Conservation (phyloP, 2,888 invertebrate species). For the Xanthorhoe designata region DNA sequence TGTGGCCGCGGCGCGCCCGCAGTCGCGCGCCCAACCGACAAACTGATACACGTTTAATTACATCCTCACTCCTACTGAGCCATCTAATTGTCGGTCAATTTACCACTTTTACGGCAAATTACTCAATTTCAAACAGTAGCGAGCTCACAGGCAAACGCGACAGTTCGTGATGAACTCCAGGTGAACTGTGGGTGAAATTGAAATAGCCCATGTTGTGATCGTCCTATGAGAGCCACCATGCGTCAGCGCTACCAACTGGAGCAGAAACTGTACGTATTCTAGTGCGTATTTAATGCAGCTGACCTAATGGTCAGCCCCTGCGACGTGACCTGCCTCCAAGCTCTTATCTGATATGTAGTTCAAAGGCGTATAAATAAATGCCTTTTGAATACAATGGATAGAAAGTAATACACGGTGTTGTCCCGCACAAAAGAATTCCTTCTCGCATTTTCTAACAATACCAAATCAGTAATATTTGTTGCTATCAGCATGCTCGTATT, state of each 20-base stretch:
- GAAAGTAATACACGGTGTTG: constrained; percentile 63
- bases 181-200: constrained; percentile 61
- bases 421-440: constrained; percentile 72
- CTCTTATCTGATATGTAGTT: constrained; percentile 56
- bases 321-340: constrained; percentile 54
- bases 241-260: constrained; percentile 82
- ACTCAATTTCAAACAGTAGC: constrained; percentile 56
- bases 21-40: constrained; percentile 81
- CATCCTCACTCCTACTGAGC: constrained; percentile 61
- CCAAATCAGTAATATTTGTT: constrained; percentile 4
- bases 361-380: constrained; percentile 57
- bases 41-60: constrained; percentile 83
- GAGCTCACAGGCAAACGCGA: constrained; percentile 16
- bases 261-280: constrained; percentile 79
- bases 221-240: constrained; percentile 63
- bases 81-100: constrained; percentile 70
- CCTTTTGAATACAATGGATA: constrained; percentile 69
- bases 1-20: constrained; percentile 64
- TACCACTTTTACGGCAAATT: constrained; percentile 68
- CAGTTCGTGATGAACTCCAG: constrained; percentile 54
- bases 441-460: constrained; percentile 35
- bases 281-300: constrained; percentile 46
- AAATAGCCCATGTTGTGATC: constrained; percentile 69
- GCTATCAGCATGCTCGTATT: neutral
- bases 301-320: constrained; percentile 55